Evolutionary conservation across 1,140 invertebrate genomes (phyloP), one percentile per base, ranked within the genome.

Genomic region (Pseudomyrmex flavicornis): DNA sequence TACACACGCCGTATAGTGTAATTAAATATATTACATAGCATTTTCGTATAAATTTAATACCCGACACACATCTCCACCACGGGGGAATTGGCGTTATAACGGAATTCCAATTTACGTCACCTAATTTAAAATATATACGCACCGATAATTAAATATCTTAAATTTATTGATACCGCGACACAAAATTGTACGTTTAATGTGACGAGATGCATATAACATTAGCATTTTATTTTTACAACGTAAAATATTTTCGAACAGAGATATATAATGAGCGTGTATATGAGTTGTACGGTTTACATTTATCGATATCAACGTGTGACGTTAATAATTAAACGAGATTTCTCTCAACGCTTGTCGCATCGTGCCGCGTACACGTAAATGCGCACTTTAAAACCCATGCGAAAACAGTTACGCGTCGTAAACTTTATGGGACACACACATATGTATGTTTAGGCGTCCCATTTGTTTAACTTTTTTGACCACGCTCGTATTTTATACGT

Each of bases 381-480:
- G n/a, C 13, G 22, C 12, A 17, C 10, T 15, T 52, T 46, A 66
- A 35, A n/a, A 17, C 15, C 35, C 54, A 72, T 46, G 15, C 26
- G 54, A 52, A 54, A 79, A 68, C 17, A 54, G 74, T 66, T 52
- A 22, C 26, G 63, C 13, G 82, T 54, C 35, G 54, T 83, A 66
- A 35, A 72, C 54, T 75, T 58, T 46, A n/a, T 61, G 70, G 50
- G 0, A 22, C 22, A 46, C 22, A 76, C 9, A 26, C 4, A 26
- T 13, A 69, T 13, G n/a, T 54, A 50, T 54, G 69, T 86, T 82
- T 73, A 75, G 83, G 72, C 65, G 62, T 65, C 65, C 83, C 77
- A 85, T 87, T 85, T 82, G 77, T 87, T 87, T 87, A 87, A 87
- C 84, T 87, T 85, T 87, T 87, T 87, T 63, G n/a, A 17, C 46